Evolutionary conservation across 1,140 invertebrate species (phyloP).

Genomic region (Hypothenemus hampei): DNA sequence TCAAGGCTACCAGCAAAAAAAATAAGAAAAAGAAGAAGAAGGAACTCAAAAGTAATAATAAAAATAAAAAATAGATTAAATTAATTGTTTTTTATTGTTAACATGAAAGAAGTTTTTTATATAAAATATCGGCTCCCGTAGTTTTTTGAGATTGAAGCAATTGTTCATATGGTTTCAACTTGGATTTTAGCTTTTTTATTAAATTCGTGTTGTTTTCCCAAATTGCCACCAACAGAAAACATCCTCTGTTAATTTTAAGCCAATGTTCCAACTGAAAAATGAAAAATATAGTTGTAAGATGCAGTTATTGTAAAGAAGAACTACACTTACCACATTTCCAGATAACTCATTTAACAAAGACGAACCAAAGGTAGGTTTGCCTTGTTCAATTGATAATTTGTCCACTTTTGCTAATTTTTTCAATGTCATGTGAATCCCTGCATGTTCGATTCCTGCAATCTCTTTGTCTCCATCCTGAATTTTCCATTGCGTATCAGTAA

Average conservation of each 20-base stretch:
- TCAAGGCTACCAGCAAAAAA: slow-evolving; percentile 51
- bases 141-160: slow-evolving; percentile 44
- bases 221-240: slow-evolving; percentile 54
- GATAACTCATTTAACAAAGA: slow-evolving; percentile 46
- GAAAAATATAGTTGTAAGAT: slow-evolving; percentile 5
- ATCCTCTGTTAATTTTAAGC: slow-evolving; percentile 56
- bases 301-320: not conserved
- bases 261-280: slow-evolving; percentile 48
- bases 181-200: slow-evolving; percentile 35
- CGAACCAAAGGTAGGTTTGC: slow-evolving; percentile 47
- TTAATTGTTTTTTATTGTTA: slow-evolving; percentile 1
- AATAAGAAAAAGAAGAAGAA: slow-evolving; percentile 44
- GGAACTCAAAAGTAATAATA: not conserved
- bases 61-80: not conserved
- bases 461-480: slow-evolving; percentile 47
- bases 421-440: slow-evolving; percentile 71
- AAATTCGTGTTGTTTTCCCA: slow-evolving; percentile 47
- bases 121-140: slow-evolving; percentile 51
- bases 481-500: slow-evolving; percentile 47
- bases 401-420: slow-evolving; percentile 75
- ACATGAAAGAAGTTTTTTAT: slow-evolving; percentile 46
- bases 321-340: slow-evolving; percentile 55
- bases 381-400: slow-evolving; percentile 43
- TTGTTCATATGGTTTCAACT: slow-evolving; percentile 35
- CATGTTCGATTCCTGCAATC: slow-evolving; percentile 65